Evolutionary conservation across 2,888 invertebrate genomes (phyloP), one percentile per base, ranked within the genome.

Genomic region (Rhagonycha fulva): DNA sequence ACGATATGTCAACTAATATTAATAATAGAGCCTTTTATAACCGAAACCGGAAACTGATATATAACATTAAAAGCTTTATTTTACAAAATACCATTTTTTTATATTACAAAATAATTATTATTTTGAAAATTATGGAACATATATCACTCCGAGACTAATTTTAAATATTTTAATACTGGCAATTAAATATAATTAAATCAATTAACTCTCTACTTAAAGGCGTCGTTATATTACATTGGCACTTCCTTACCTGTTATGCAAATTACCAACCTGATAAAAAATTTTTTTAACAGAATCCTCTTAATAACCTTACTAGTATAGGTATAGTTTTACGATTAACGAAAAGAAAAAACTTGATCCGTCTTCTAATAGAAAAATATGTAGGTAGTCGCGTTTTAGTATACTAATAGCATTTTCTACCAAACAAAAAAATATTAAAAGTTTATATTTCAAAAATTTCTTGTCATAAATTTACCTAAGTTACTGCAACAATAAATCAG

Each of bases 1-100:
- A 61, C 68, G 67, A 76, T 74, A 74, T 76, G 74, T 76, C 76
- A 74, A 71, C 74, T 71, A 47, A 74, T 74, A 71, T 76, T 76
- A 76, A 76, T 76, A 76, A 74, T 76, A 74, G 74, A 74, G 74
- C 76, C 76, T 76, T 76, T 76, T 76, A 76, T 76, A 72, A 66
- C 67, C 71, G 71, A 71, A 76, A 76, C 67, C 74, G 76, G 76
- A 76, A 76, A 66, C 74, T 71, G 62, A 74, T 74, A 76, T 74
- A 76, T 74, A 74, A 71, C 71, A 71, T 69, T 62, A 68, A 76
- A 74, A 62, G 71, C 76, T 76, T 76, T 74, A 76, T 76, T 76
- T 76, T 71, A 76, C 70, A 69, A 76, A 74, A 74, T 68, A 74
- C 69, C 23, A 63, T 47, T 19, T 73, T 72, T 62, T 68, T 70